Percentiles rank a stretch among this genome's conserved stretches.
phyloP scores from a whole-genome alignment of 2,888 invertebrate genomes.

The Pemphredon lugubris region DNA sequence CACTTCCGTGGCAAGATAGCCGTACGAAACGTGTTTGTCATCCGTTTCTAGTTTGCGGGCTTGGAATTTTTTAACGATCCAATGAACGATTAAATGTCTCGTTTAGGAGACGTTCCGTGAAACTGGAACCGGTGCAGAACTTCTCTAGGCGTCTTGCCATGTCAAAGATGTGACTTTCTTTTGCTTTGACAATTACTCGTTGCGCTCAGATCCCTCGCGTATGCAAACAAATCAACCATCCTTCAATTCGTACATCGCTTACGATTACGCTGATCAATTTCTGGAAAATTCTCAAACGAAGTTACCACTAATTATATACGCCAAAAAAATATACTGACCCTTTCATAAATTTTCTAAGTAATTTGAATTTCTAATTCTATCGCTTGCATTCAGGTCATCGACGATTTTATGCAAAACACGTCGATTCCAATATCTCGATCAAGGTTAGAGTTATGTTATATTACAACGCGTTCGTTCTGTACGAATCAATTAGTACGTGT shows the following conservation, averaged over 20 bases:
- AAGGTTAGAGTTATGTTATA: conserved; percentile 21
- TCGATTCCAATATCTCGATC: conserved; percentile 12
- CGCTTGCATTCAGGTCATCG: conserved; percentile 6
- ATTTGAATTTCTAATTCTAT: not conserved
- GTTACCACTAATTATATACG: too few species aligned
- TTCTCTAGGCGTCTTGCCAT: conserved; percentile 39
- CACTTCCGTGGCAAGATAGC: too few species aligned
- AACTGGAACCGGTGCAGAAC: conserved; percentile 60
- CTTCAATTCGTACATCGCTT: too few species aligned
- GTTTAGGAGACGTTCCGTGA: conserved; percentile 38
- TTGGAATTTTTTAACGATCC: too few species aligned
- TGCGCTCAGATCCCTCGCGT: not conserved
- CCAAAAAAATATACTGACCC: too few species aligned
- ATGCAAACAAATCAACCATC: too few species aligned
- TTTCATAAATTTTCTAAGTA: not conserved
- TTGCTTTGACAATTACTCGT: conserved; percentile 3
- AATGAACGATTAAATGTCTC: conserved; percentile 54
- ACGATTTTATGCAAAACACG: not conserved
- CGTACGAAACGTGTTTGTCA: too few species aligned
- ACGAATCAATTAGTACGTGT: conserved; percentile 35
- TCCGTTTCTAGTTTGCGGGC: too few species aligned
- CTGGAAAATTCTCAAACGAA: too few species aligned
- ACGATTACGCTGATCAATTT: too few species aligned
- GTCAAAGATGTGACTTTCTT: conserved; percentile 44
- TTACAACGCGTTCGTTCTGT: not conserved